Evolutionary conservation across 2,888 invertebrate genomes (phyloP), one percentile per base, ranked within the genome.

Genomic region (Clusia tigrina): DNA sequence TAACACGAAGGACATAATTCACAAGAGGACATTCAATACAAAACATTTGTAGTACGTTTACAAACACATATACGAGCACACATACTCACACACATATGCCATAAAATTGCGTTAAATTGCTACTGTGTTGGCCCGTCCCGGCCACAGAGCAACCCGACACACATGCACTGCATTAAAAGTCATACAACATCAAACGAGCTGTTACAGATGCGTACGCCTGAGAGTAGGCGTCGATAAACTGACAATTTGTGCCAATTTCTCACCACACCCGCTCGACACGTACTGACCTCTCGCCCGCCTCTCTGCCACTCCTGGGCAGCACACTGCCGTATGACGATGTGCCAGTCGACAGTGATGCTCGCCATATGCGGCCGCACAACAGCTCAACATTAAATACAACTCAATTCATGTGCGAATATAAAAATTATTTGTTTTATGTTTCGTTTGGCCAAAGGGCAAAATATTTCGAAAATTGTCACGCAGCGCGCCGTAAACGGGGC

Each of bases 221-320:
- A 53, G 24, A 53, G 76, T 74, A 76, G 74, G 75, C 78, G 78
- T 77, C 76, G 75, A 78, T 76, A 75, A 76, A 76, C 77, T 78
- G 75, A 76, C 75, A 78, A 76, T 78, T 76, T 78, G 72, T 78
- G 78, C 74, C 77, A 78, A 77, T 76, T 77, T 72, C 71, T 66
- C 25, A 25, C 48, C 58, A 58, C 59, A 59, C 59, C 26, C 52
- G 32, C 55, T 38, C 9, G 10, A 51, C 20, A 32, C 51, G 22
- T 15, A 32, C 51, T 25, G 17, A 46, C n/a, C n/a, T n/a, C n/a
- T n/a, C n/a, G n/a, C n/a, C n/a, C 20, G 20, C 15, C 2, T n/a
- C 38, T 1, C 38, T n/a, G 38, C 17, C 38, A 38, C 15, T 38
- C 20, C 18, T 46, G 5, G 15, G 18, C 23, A 10, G 20, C 20